Conservation (phyloP, 2,113 vertebrate genomes). For the Myodes glareolus region DNA sequence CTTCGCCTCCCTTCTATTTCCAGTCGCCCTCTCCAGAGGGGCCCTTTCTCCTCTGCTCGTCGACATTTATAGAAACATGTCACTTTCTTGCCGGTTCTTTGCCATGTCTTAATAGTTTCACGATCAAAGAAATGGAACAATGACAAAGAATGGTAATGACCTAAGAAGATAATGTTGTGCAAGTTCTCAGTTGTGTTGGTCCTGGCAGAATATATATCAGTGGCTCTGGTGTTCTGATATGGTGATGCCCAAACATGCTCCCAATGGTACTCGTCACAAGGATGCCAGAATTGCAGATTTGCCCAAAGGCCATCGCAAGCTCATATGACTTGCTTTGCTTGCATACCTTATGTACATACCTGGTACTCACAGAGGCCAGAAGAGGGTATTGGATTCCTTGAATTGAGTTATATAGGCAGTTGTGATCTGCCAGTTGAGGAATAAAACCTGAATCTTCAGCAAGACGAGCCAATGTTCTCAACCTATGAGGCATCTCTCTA, state of each 20-base stretch:
- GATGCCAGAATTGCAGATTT: background rate
- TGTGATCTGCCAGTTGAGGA: background rate
- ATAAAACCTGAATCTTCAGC: too few species aligned
- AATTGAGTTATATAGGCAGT: background rate
- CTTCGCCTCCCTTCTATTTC: background rate
- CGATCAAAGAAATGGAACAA: background rate
- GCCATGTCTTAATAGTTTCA: background rate
- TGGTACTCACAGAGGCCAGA: background rate
- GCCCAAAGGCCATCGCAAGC: background rate
- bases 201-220: background rate
- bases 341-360: too few species aligned
- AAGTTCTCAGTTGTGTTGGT: background rate
- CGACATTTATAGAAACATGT: background rate
- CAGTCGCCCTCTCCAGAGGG: background rate
- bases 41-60: background rate
- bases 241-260: background rate
- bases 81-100: background rate
- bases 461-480: background rate
- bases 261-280: background rate
- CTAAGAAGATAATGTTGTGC: background rate
- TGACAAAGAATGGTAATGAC: background rate
- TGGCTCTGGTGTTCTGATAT: background rate
- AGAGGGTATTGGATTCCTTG: background rate
- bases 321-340: background rate
- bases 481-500: background rate